Base-by-base conservation (phyloP, 2,797 vertebrate species). In the Gymnocypris eckloni region DNA sequence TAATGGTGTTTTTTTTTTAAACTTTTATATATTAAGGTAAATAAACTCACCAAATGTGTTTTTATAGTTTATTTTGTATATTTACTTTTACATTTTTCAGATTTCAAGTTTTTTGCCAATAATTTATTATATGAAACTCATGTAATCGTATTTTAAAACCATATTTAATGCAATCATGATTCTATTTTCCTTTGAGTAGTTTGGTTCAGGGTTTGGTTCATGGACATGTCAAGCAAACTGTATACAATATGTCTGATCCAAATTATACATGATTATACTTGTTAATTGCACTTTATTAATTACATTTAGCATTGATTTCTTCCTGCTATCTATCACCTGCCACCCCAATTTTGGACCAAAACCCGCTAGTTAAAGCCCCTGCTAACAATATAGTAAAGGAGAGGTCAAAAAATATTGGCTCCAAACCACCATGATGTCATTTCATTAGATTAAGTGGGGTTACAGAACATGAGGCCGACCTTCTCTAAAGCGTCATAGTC, bases 401-500 rank as follows among this genome's bases (percentile, higher is more conserved):
- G 0, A 18, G n/a, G 41, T 64, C 15, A 64, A 79, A 79, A 45
- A 16, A n/a, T 66, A 66, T 6, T 20, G 9, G 4, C 61, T 6
- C n/a, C 59, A 66, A 79, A 45, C 16, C 77, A 18, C 39, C 13
- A 83, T 39, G 28, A 64, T 50, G 56, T 25, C 1, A 76, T 25
- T 52, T 76, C 0, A 50, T 39, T 50, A 50, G 28, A 48, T n/a
- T 22, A 82, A 33, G 73, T 33, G 64, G 50, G 25, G 45, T 76
- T 56, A 56, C 12, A 73, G 82, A 71, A 39, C 48, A 61, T 37
- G 43, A 66, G 25, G 45, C 92, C 90, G 92, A 98, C 98, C 97
- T 99, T 99, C 93, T 99, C 98, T 83, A 97, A 95, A 85, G 96
- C 95, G 89, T 99, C 98, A 0, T 99, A 99, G 94, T 99, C 98